Evolutionary conservation across 2,113 vertebrate species (phyloP).

Genomic region (Hucho hucho): DNA sequence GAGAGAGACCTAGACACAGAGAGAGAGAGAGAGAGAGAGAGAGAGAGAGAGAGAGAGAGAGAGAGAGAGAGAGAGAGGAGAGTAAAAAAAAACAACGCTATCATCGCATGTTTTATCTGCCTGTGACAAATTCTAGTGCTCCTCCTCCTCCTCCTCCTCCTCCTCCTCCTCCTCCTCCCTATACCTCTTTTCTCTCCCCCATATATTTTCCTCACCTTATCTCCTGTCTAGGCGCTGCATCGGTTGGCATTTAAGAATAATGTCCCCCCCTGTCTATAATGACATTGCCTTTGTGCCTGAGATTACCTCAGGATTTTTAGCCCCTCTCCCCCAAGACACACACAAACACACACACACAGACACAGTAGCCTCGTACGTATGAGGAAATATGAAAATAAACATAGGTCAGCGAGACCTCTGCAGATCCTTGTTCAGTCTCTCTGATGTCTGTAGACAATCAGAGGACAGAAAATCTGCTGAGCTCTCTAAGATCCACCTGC

Average conservation of each 20-base stretch:
- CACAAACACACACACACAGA: slow-evolving; percentile 32
- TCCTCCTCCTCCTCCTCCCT: slow-evolving; percentile 21
- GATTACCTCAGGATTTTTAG: slow-evolving; percentile 74
- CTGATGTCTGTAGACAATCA: not conserved
- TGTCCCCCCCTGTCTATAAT: slow-evolving; percentile 75
- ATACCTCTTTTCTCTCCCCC: slow-evolving; percentile 39
- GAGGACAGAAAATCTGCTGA: no score
- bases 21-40: no score
- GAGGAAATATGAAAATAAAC: slow-evolving; percentile 42
- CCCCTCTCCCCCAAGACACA: not conserved
- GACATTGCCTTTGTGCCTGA: slow-evolving; percentile 74
- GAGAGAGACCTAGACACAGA: no score
- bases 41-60: no score
- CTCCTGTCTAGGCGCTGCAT: slow-evolving; percentile 73
- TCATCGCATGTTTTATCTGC: slow-evolving; percentile 72
- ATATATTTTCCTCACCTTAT: slow-evolving; percentile 76
- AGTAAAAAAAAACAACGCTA: slow-evolving; percentile 50
- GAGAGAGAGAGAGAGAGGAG: slow-evolving; percentile 13
- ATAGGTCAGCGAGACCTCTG: slow-evolving; percentile 15
- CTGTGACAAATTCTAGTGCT: slow-evolving; percentile 75
- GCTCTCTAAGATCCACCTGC: not conserved
- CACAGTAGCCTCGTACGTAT: slow-evolving; percentile 9
- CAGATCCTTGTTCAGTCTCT: not conserved
- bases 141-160: not conserved
- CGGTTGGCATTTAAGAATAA: slow-evolving; percentile 77